A percentile compares a stretch with the other conserved stretches of the same genome.
These are phyloP conservation scores for Chrysoperla carnea DNA, from an alignment of 1,140 invertebrate species.

Conservation along the genomic window DNA sequence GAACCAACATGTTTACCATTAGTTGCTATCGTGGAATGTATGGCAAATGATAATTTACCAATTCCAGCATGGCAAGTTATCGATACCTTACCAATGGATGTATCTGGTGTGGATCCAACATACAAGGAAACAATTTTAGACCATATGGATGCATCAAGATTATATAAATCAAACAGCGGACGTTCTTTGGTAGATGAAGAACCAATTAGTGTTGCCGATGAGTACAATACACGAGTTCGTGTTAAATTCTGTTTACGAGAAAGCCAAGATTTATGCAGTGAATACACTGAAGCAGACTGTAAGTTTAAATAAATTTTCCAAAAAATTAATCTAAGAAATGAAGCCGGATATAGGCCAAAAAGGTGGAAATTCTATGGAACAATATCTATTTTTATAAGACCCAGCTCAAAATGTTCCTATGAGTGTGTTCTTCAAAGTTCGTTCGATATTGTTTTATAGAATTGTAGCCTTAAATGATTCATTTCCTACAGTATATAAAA, in stretches of 20 bases:
- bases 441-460: no score
- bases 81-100: slow-evolving; percentile 44
- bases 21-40: slow-evolving; percentile 48
- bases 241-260: slow-evolving; percentile 61
- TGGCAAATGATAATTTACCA: slow-evolving; percentile 33
- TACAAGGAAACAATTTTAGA: slow-evolving; percentile 47
- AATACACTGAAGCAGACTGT: slow-evolving; percentile 65
- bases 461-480: no score
- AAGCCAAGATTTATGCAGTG: slow-evolving; percentile 63
- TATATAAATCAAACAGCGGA: slow-evolving; percentile 15
- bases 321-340: no score
- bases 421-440: no score
- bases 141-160: slow-evolving; percentile 20
- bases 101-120: slow-evolving; percentile 44
- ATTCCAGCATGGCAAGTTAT: slow-evolving; percentile 49
- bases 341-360: no score
- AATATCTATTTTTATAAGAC: no score
- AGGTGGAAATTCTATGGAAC: no score
- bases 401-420: no score
- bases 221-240: slow-evolving; percentile 44
- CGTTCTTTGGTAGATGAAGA: slow-evolving; percentile 31
- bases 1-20: slow-evolving; percentile 54
- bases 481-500: no score
- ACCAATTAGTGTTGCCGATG: slow-evolving; percentile 30
- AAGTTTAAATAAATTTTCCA: slow-evolving; percentile 24